Base-by-base conservation (phyloP, 2,797 vertebrate species). In the Phoebastria nigripes region DNA sequence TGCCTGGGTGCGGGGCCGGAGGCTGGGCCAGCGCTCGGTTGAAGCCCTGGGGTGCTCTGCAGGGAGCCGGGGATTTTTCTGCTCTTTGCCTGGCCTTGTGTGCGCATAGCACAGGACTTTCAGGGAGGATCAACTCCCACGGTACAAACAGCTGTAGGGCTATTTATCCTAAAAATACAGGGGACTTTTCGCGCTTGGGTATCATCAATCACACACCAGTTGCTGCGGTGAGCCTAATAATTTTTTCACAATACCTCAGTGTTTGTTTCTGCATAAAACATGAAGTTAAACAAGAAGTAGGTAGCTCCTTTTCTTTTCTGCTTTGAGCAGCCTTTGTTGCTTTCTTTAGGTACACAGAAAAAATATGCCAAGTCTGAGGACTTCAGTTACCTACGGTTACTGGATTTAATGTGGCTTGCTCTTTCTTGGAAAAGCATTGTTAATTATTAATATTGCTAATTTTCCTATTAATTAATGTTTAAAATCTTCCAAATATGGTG, bases 161-260 rank as follows among this genome's bases (percentile, higher is more conserved):
- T 54, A 2, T n/a, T 66, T 47, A 18, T 25, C 35, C 51, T 15
- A 7, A 37, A 44, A 76, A 37, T 3, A 8, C 28, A 2, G n/a
- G 33, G 25, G 31, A 21, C 33, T 63, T 35, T 7, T 31, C 51
- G 70, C 19, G 41, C 66, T 37, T 0, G 0, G 0, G 0, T 67
- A 4, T 29, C 22, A 52, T 52, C 80, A 24, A 0, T 56, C 69
- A 6, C 28, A 2, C 15, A 0, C 41, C 3, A 1, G 15, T 19
- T 47, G 31, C 56, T 4, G 19, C 70, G 12, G 28, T 2, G 29
- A 86, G 77, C 67, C 61, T n/a, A 10, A 11, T 72, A 31, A 37
- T 74, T 93, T 37, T 29, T 67, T 41, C 88, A 63, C 85, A 58
- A 52, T 54, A 6, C 39, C n/a, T 80, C 19, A 1, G 70, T 6